Evolutionary conservation across 1,140 invertebrate genomes (phyloP).

Genomic region (Drosophila teissieri): DNA sequence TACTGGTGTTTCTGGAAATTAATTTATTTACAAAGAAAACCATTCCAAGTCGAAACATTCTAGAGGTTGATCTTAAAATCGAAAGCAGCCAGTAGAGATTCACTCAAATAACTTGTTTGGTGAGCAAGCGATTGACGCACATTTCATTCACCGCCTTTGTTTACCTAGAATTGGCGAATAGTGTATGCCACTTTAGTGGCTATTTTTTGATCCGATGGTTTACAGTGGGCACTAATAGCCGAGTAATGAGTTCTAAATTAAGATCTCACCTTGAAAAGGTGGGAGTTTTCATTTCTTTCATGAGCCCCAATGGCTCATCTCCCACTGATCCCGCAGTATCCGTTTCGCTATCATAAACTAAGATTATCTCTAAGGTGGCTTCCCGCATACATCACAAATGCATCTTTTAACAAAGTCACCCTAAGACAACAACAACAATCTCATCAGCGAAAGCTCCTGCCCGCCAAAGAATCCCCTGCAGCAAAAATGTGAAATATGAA

Average conservation of each 20-base stretch:
- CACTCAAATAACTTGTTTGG: background rate
- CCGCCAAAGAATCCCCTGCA: constrained; percentile 15
- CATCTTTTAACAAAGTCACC: constrained; percentile 21
- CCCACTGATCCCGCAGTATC: constrained; percentile 16
- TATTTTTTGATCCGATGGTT: constrained; percentile 10
- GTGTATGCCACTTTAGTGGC: constrained; percentile 3
- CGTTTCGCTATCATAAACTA: constrained; percentile 25
- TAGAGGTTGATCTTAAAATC: background rate
- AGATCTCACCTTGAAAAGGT: constrained; percentile 3
- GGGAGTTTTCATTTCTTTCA: background rate
- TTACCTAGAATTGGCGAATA: constrained; percentile 11
- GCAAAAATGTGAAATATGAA: constrained; percentile 78
- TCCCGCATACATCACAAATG: background rate
- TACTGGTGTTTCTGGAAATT: background rate
- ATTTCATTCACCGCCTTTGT: constrained; percentile 16
- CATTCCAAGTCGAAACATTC: background rate
- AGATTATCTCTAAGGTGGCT: constrained; percentile 33
- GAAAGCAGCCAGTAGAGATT: background rate
- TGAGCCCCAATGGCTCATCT: constrained; percentile 9
- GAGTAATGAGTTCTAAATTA: constrained; percentile 14
- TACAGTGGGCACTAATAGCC: background rate
- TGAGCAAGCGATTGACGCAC: constrained; percentile 29
- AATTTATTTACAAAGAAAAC: background rate
- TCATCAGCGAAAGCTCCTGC: constrained; percentile 44
- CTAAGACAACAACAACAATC: constrained; percentile 42